Evolutionary conservation across 2,888 invertebrate genomes (phyloP), one percentile per base, ranked within the genome.

Genomic region (Mesochorus sp.): DNA sequence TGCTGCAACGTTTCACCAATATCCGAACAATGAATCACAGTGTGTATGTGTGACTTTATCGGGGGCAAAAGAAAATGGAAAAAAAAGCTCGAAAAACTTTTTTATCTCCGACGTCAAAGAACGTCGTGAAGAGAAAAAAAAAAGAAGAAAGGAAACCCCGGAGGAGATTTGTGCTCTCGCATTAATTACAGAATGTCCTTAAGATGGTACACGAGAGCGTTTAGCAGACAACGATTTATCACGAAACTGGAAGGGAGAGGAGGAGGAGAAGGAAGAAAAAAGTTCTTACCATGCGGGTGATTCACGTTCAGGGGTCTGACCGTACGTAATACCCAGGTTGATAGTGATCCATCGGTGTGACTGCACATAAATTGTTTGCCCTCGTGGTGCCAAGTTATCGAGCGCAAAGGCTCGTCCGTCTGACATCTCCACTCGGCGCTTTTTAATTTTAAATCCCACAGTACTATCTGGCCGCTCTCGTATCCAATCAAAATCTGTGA

Each of bases 351-450:
- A 92, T 99, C 99, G 44, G 95, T 94, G 92, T 99, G 99, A 87
- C 97, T 97, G 85, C 96, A 96, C 95, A 99, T 97, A 91, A 99
- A 97, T 92, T 97, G 96, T 92, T 98, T 98, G 83, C 99, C 99
- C 92, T 99, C 99, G 92, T 97, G 95, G 91, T 99, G 98, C 99
- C 99, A 99, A 81, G 97, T 94, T 86, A 98, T 94, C 67, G 98
- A 97, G 88, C 96, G 94, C 84, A 98, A 93, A 66, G 94, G 94
- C 90, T 97, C 97, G 24, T 93, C 92, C 68, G 95, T 93, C 87
- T 94, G 94, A 92, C 95, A 96, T 89, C 98, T 94, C 92, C 95
- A 94, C 89, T 99, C 99, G 42, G 97, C 97, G 84, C 92, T 92
- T 92, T 96, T 97, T 86, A 93, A 94, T 87, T 95, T 95, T 89